Evolutionary conservation across 2,113 vertebrate species (phyloP).

Genomic region (Polypterus bichir): DNA sequence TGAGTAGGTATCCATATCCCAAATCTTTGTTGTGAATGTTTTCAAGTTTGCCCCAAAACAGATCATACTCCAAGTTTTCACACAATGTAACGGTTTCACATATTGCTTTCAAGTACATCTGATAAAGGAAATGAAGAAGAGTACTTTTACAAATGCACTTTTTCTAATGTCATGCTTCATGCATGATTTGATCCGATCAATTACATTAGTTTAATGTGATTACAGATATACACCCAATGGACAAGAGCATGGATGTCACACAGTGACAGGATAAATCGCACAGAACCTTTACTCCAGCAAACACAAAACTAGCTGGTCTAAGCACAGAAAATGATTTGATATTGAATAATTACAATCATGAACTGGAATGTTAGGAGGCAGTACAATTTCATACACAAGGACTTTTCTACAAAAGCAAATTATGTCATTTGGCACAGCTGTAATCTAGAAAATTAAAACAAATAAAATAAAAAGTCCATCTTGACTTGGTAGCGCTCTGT

Average conservation of each 20-base stretch:
- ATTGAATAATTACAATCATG: conserved; percentile 15
- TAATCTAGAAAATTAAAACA: too few relatives aligned
- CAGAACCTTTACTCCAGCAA: conserved; percentile 49
- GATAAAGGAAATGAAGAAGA: neutral
- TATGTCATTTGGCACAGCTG: too few relatives aligned
- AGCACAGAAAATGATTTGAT: neutral
- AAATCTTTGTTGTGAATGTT: too few relatives aligned
- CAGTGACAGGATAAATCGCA: conserved; percentile 73
- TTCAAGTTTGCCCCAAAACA: too few relatives aligned
- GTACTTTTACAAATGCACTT: conserved; percentile 12
- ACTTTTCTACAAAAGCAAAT: neutral
- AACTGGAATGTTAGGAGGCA: conserved; percentile 36
- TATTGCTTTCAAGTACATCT: neutral
- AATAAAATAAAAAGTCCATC: too few relatives aligned
- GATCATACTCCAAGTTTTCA: too few relatives aligned
- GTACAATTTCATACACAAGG: neutral
- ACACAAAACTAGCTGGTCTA: conserved; percentile 22
- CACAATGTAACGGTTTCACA: too few relatives aligned
- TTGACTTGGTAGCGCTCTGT: too few relatives aligned
- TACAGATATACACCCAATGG: conserved; percentile 44
- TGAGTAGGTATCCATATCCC: too few relatives aligned
- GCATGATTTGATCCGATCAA: conserved; percentile 54
- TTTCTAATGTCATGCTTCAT: conserved; percentile 37
- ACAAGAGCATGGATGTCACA: conserved; percentile 70
- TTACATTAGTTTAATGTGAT: conserved; percentile 39